Base-by-base conservation (phyloP, 2,113 vertebrate genomes). In the Oenanthe melanoleuca region DNA sequence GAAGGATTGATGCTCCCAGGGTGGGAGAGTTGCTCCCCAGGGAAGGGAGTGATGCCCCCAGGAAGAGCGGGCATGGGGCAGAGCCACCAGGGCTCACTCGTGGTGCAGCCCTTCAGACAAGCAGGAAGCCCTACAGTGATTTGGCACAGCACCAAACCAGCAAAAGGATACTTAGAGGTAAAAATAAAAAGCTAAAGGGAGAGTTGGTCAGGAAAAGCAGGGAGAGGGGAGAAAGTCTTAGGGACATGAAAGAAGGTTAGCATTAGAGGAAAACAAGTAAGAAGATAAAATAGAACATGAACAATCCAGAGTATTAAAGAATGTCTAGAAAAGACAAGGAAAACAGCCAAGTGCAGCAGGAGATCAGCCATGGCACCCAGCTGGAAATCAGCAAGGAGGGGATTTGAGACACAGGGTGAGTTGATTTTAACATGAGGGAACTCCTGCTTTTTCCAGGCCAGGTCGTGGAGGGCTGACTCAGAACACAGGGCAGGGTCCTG, bases 201-300 rank as follows among this genome's bases (percentile, higher is more conserved):
- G 24, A 44, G 53, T 66, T 31, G 25, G 37, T 69, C 75, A 60
- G 49, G 52, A 37, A 63, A 42, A 83, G 72, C 16, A 38, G 15
- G 3, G 28, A 31, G 19, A 13, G 28, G 11, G 26, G 5, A 38
- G 49, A 49, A 75, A 73, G 70, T 40, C 89, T 87, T 40, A 91
- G 28, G 55, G 71, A 95, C 63, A 65, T 75, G 83, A 85, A 95
- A 92, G 88, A 67, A 82, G 29, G 63, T 52, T 4, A 2, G 59
- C 25, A 14, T 93, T 82, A 89, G 56, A 73, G 22, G 31, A 66
- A 95, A 94, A 87, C 64, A 94, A 95, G 85, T 42, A 80, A 90
- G 75, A 47, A 77, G 75, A 64, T 90, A 50, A 94, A 97, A 70
- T 89, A 66, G 80, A 95, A 87, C 52, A 69, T 4, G 37, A 79